phyloP scores from a whole-genome alignment of 2,113 vertebrate genomes.

The Passer montanus region DNA sequence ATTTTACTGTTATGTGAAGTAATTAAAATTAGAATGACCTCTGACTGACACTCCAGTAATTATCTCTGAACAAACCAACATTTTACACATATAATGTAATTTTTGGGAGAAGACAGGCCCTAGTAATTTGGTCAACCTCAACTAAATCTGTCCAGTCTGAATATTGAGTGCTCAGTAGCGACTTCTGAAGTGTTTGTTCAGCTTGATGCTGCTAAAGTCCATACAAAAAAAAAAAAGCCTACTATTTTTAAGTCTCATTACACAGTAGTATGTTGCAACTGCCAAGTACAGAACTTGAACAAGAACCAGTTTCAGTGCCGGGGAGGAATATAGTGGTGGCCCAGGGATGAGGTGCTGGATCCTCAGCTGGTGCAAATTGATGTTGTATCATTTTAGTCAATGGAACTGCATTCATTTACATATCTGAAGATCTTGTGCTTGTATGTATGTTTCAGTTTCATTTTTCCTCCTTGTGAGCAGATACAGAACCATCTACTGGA shows the following conservation, averaged over 20 bases:
- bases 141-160: background rate
- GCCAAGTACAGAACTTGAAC: background rate
- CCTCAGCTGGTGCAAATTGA: background rate
- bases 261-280: background rate
- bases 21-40: slow-evolving; percentile 71
- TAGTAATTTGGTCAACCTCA: slow-evolving; percentile 27
- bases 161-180: background rate
- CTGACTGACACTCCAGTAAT: slow-evolving; percentile 72
- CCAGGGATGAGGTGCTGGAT: background rate
- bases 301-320: background rate
- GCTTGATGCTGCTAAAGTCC: background rate
- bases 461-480: background rate
- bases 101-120: slow-evolving; percentile 6
- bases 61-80: slow-evolving; percentile 57
- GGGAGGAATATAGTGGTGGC: background rate
- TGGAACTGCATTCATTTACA: background rate
- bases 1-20: slow-evolving; percentile 69
- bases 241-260: background rate
- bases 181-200: slow-evolving; percentile 18
- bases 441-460: background rate
- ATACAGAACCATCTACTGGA: background rate
- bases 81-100: background rate
- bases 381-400: background rate
- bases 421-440: slow-evolving; percentile 18
- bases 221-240: background rate